phyloP scores from a whole-genome alignment of 2,797 vertebrate genomes.

The Lagorchestes hirsutus region DNA sequence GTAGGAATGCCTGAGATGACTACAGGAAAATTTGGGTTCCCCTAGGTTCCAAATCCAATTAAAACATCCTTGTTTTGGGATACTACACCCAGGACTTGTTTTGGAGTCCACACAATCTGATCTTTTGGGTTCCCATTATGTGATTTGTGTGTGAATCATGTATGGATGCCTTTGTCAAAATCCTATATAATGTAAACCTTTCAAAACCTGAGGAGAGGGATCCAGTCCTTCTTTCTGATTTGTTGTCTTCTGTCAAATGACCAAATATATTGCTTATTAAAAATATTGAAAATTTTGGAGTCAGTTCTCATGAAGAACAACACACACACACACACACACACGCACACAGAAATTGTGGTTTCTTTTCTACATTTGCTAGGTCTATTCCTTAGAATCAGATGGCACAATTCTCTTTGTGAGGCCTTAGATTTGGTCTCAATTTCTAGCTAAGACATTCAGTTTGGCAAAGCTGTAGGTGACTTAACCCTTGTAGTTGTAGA shows the following conservation, averaged over 20 bases:
- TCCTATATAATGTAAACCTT: neutral
- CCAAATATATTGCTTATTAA: neutral
- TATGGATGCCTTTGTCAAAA: neutral
- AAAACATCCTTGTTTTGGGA: neutral
- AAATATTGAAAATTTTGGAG: neutral
- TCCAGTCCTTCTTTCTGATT: neutral
- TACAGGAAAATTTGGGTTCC: neutral
- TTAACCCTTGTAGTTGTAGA: neutral
- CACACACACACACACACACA: too few relatives aligned
- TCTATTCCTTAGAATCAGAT: neutral
- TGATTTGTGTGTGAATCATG: neutral
- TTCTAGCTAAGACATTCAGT: neutral
- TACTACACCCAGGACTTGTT: neutral
- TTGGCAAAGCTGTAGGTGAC: neutral
- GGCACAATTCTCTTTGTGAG: neutral
- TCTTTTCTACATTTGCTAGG: neutral
- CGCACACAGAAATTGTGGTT: neutral
- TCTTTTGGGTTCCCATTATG: neutral
- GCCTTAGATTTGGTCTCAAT: neutral
- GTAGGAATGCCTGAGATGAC: neutral
- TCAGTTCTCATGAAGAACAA: neutral
- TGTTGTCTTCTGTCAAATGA: neutral
- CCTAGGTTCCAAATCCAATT: neutral
- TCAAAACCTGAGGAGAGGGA: neutral
- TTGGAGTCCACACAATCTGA: neutral